Evolutionary conservation across 2,113 vertebrate species (phyloP).

Genomic region (Stegostoma tigrinum): DNA sequence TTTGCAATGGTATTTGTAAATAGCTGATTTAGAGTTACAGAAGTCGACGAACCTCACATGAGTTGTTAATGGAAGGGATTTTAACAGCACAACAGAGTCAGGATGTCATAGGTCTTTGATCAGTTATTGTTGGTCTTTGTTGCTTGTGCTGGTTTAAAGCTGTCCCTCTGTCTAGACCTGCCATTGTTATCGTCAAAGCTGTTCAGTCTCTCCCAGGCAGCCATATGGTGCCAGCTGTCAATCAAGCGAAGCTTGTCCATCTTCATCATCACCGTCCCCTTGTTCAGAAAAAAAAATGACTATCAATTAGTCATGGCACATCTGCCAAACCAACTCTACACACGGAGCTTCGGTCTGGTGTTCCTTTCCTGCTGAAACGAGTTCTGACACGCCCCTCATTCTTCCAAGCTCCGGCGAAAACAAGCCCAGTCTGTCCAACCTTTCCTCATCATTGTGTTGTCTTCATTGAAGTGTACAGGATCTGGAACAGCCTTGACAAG

Average conservation of each 20-base stretch:
- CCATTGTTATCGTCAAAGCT: not conserved
- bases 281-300: not conserved
- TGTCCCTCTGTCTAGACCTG: not conserved
- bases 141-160: constrained; percentile 3
- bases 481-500: no score
- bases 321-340: no score
- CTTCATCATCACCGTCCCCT: not conserved
- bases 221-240: constrained; percentile 5
- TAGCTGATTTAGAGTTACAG: no score
- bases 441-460: no score
- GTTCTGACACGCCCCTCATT: no score
- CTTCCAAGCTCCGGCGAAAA: no score
- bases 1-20: no score
- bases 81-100: not conserved
- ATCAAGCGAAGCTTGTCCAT: not conserved
- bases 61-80: no score
- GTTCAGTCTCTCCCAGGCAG: not conserved
- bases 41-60: no score
- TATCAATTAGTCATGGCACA: not conserved
- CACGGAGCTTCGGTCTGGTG: not conserved
- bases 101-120: not conserved
- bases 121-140: not conserved
- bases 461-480: no score
- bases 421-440: no score
- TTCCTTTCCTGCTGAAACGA: not conserved